Evolutionary conservation across 1,140 invertebrate species (phyloP).

Genomic region (Melanaphis sacchari): DNA sequence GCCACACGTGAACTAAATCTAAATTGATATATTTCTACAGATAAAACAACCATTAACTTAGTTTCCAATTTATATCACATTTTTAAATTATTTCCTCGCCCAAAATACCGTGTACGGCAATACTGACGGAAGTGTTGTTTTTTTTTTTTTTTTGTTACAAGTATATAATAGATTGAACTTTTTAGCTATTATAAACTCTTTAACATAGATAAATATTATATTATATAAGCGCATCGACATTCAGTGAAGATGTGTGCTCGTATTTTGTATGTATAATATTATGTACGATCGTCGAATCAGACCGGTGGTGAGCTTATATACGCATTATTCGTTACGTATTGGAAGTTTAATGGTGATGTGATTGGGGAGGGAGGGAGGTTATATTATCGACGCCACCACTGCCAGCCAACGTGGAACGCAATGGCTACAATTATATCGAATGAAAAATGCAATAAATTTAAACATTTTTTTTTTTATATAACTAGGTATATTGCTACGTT

Average conservation of each 20-base stretch:
- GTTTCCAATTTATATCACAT: background rate
- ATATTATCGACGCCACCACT: background rate
- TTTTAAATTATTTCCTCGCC: background rate
- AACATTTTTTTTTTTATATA: background rate
- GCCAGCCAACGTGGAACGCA: background rate
- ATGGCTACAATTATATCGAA: background rate
- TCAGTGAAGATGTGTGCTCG: too few relatives aligned
- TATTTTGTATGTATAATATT: too few relatives aligned
- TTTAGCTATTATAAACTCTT: background rate
- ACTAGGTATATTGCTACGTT: background rate
- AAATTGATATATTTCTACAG: background rate
- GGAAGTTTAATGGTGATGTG: too few relatives aligned
- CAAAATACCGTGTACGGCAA: background rate
- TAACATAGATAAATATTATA: background rate
- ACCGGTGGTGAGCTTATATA: too few relatives aligned
- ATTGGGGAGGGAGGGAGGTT: too few relatives aligned
- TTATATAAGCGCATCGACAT: too few relatives aligned
- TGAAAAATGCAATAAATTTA: background rate
- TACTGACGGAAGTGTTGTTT: too few relatives aligned
- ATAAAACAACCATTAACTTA: background rate
- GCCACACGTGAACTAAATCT: too few relatives aligned
- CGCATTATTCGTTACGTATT: too few relatives aligned
- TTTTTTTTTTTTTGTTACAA: too few relatives aligned
- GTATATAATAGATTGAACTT: too few relatives aligned
- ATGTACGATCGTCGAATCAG: too few relatives aligned